These are phyloP conservation scores for Anadara kagoshimensis DNA, from an alignment of 1,140 invertebrate species.

Conservation along the genomic window DNA sequence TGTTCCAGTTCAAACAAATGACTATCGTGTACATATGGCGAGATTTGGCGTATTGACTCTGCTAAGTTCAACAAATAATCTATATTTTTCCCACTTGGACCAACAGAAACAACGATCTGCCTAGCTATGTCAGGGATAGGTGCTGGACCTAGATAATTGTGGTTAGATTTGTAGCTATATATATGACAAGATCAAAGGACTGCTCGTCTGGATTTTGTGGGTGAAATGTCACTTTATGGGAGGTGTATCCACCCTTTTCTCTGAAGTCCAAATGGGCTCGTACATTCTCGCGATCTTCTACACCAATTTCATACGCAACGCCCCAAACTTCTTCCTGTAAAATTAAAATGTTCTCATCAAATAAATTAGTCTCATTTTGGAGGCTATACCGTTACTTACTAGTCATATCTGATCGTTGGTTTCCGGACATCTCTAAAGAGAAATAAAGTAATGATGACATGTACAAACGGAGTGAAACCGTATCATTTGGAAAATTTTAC, in stretches of 20 bases:
- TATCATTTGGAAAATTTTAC: no score
- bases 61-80: slow-evolving; percentile 93
- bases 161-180: slow-evolving; percentile 87
- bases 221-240: slow-evolving; percentile 58
- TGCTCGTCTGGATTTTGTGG: slow-evolving; percentile 37
- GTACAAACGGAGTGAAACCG: background rate
- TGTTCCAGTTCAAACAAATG: slow-evolving; percentile 87
- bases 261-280: slow-evolving; percentile 88
- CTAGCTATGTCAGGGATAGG: slow-evolving; percentile 84
- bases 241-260: slow-evolving; percentile 81
- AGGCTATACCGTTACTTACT: background rate
- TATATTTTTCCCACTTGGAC: slow-evolving; percentile 89
- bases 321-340: slow-evolving; percentile 87
- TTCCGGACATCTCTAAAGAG: background rate
- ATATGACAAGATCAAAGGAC: slow-evolving; percentile 85
- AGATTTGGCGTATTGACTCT: slow-evolving; percentile 83
- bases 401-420: background rate
- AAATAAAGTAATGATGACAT: background rate
- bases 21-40: slow-evolving; percentile 78
- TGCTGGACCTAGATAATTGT: slow-evolving; percentile 81
- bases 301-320: slow-evolving; percentile 89
- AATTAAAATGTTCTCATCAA: slow-evolving; percentile 19
- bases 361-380: background rate
- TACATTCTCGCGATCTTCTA: slow-evolving; percentile 82
- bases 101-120: slow-evolving; percentile 83